Base-by-base conservation (phyloP, 2,113 vertebrate genomes). In the Megaleporinus macrocephalus region DNA sequence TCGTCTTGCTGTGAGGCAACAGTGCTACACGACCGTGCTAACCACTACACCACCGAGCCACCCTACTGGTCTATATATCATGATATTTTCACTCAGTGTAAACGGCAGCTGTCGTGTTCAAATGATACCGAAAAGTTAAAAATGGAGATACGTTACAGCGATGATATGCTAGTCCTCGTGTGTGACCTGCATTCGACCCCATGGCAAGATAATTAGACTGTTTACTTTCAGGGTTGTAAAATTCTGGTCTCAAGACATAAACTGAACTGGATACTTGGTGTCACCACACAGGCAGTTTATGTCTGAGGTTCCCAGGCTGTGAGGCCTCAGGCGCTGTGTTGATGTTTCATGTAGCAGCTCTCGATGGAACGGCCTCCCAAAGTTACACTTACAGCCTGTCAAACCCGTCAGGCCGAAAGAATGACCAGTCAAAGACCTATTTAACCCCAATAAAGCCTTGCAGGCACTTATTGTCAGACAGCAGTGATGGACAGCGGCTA, bases 391-490 rank as follows among this genome's bases (percentile, higher is more conserved):
- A 72, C 68, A 26, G 57, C 36, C 55, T 73, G 78, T 73, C 77
- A 72, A 30, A 72, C 26, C 70, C 53, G 41, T 33, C 78, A 73
- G 1, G 44, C 27, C 10, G 24, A 65, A 65, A 24, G 57, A 73
- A 73, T 51, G 55, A 62, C 36, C 53, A 63, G 69, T 61, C 78
- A 49, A 72, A 63, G 78, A 73, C 69, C 69, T n/a, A 5, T 62
- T 80, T 80, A 80, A 73, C 69, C 69, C 55, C 41, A 51, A 51
- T 63, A 73, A 49, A 73, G 33, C 53, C 57, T 63, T n/a, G 69
- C 59, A 63, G 57, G 78, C 57, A 73, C 69, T 47, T 44, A 0
- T 11, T 79, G 77, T 33, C 33, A 44, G 68, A 47, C n/a, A 29
- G 41, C 22, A 20, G 0, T 27, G 51, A 49, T 20, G 4, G 27